A percentile compares a stretch with the other conserved stretches of the same genome.
These are phyloP conservation scores for Actinernus sp. DNA, from an alignment of 92 coral and sea anemone species.

Conservation along the genomic window DNA sequence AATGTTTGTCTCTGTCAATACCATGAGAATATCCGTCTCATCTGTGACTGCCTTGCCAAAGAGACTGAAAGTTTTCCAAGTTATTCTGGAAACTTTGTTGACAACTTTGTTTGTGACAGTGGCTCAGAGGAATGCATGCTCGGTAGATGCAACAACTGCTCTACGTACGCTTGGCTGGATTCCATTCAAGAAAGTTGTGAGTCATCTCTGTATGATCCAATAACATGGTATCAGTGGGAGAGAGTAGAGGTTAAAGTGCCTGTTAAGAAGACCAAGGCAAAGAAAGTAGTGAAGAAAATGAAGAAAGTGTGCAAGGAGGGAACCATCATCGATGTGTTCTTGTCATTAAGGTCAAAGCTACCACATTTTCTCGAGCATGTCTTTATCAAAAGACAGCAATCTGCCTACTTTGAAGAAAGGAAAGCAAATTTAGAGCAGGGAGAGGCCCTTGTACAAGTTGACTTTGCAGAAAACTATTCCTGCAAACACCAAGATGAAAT, in stretches of 20 bases:
- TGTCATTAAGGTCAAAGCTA: background rate
- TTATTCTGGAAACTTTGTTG: no score
- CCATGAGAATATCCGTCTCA: no score
- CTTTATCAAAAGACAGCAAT: constrained; percentile 5
- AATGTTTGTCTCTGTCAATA: constrained; percentile 61
- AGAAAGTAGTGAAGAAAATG: no score
- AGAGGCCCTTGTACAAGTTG: constrained; percentile 12
- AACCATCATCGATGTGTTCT: background rate
- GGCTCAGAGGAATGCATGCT: constrained; percentile 52
- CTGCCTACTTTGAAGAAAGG: constrained; percentile 2
- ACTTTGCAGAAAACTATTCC: constrained; percentile 11
- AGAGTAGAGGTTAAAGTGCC: constrained; percentile 4
- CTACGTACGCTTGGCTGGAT: constrained; percentile 44
- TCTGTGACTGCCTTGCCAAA: constrained; percentile 49
- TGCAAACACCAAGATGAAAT: constrained; percentile 22
- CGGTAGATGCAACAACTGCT: constrained; percentile 46
- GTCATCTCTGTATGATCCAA: constrained; percentile 9
- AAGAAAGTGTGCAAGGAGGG: no score
- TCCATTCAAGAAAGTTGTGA: constrained; percentile 12
- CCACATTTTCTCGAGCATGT: no score
- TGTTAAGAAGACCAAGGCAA: constrained; percentile 4
- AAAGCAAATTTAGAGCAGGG: background rate
- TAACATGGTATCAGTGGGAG: constrained; percentile 20
- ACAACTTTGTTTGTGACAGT: no score
- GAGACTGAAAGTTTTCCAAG: no score